These are phyloP conservation scores for Hesperia comma DNA, from an alignment of 2,888 invertebrate genomes.

Conservation along the genomic window DNA sequence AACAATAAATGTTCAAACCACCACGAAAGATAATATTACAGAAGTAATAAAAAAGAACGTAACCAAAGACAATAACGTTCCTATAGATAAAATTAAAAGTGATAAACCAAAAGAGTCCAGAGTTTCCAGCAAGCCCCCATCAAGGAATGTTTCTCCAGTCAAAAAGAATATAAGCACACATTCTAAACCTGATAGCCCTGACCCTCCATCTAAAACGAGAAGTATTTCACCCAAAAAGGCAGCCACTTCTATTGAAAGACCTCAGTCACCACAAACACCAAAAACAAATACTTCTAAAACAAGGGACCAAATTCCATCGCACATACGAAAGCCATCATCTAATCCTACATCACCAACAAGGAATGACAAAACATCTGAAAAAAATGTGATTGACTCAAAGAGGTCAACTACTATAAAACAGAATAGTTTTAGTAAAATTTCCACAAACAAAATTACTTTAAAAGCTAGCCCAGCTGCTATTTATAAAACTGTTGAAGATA, in stretches of 20 bases:
- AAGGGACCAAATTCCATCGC: slow-evolving; percentile 59
- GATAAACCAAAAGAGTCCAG: slow-evolving; percentile 56
- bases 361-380: slow-evolving; percentile 58
- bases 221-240: slow-evolving; percentile 73
- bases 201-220: slow-evolving; percentile 60
- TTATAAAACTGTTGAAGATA: slow-evolving; percentile 59
- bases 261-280: slow-evolving; percentile 69
- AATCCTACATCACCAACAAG: slow-evolving; percentile 55
- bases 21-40: slow-evolving; percentile 37
- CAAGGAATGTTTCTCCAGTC: slow-evolving; percentile 66
- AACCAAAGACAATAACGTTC: slow-evolving; percentile 42
- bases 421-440: slow-evolving; percentile 56
- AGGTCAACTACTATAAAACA: slow-evolving; percentile 62
- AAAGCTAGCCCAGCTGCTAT: slow-evolving; percentile 52
- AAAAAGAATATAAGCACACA: slow-evolving; percentile 55
- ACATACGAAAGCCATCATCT: slow-evolving; percentile 62
- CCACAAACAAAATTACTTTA: slow-evolving; percentile 52
- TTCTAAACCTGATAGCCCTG: slow-evolving; percentile 53
- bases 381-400: slow-evolving; percentile 56
- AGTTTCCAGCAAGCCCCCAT: slow-evolving; percentile 55
- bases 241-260: slow-evolving; percentile 56
- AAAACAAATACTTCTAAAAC: slow-evolving; percentile 62
- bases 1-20: slow-evolving; percentile 35
- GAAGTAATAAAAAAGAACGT: slow-evolving; percentile 39
- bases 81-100: slow-evolving; percentile 45